Evolutionary conservation across 2,113 vertebrate genomes (phyloP), one percentile per base, ranked within the genome.

Genomic region (Silurus glanis): DNA sequence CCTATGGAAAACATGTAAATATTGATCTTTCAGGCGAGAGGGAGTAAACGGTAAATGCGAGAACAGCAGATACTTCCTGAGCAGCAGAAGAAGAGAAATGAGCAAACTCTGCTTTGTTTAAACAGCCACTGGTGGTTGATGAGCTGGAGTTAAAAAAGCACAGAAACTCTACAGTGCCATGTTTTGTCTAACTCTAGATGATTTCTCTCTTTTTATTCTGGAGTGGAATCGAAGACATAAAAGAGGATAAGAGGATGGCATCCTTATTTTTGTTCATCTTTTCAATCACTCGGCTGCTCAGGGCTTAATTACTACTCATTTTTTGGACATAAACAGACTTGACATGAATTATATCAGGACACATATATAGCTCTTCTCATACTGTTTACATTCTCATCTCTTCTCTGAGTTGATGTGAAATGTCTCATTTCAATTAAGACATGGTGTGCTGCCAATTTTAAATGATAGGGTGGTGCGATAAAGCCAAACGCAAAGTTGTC

Each of bases 61-160:
- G 5, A 45, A 45, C 9, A 90, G 91, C 89, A 91, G 64, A 61
- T 59, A 79, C 84, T 82, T 87, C 82, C 53, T 37, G 53, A 55
- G 89, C 83, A 55, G 89, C 83, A 84, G 88, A 85, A 61, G 88
- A 91, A 49, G 21, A 81, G 80, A 93, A 92, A 89, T 91, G 92
- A 92, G 90, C 89, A 91, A 94, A 93, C 91, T 88, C 61, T 23
- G 86, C 90, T 89, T 85, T 92, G 91, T 93, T 93, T 93, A 91
- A 92, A 93, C 93, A 92, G 90, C 92, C 91, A 87, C 91, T 69
- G 58, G 47, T 56, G 47, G 79, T 89, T 89, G 91, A 92, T 93
- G 90, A 93, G 90, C 88, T 67, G 25, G 1, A 89, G 82, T 90
- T 85, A 79, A 90, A 90, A 91, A 85, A 66, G 89, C 59, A 82